A percentile compares a stretch with the other conserved stretches of the same genome.
These are phyloP conservation scores for Dasyprocta punctata DNA, from an alignment of 2,113 vertebrate species.

Conservation along the genomic window DNA sequence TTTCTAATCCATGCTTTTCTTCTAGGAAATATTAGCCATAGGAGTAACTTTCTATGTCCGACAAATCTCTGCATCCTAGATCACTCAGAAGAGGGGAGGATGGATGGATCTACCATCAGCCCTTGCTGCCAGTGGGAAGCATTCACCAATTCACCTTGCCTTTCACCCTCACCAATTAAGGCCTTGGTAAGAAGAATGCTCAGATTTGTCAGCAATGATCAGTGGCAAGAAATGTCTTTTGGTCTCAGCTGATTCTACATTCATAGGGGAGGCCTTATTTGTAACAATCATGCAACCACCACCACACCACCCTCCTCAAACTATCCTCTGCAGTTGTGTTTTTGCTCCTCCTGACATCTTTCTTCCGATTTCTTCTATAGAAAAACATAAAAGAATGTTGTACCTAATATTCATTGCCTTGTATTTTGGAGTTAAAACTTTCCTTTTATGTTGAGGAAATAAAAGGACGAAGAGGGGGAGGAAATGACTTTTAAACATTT, in stretches of 20 bases:
- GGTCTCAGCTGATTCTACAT: neutral
- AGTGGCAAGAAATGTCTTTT: neutral
- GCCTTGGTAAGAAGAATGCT: neutral
- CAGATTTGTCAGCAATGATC: neutral
- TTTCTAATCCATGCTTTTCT: neutral
- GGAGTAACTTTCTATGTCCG: neutral
- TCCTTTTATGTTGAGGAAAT: neutral
- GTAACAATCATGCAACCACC: neutral
- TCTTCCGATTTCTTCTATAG: neutral
- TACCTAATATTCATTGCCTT: neutral
- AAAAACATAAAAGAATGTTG: neutral
- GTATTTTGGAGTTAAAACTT: neutral
- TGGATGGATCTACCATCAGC: neutral
- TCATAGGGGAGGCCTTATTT: neutral
- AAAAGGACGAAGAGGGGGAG: neutral
- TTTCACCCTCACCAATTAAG: neutral
- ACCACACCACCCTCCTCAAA: neutral
- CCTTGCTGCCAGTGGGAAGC: neutral
- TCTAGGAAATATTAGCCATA: neutral
- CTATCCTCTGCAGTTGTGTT: neutral
- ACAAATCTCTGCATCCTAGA: neutral
- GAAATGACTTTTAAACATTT: slow-evolving; percentile 49
- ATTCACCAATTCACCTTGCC: neutral
- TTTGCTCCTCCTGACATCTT: neutral
- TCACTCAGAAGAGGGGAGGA: neutral